Percentiles rank a stretch among this genome's conserved stretches.
Evolutionary conservation across 1,140 invertebrate species (phyloP).

Genomic region (Nasonia giraulti): DNA sequence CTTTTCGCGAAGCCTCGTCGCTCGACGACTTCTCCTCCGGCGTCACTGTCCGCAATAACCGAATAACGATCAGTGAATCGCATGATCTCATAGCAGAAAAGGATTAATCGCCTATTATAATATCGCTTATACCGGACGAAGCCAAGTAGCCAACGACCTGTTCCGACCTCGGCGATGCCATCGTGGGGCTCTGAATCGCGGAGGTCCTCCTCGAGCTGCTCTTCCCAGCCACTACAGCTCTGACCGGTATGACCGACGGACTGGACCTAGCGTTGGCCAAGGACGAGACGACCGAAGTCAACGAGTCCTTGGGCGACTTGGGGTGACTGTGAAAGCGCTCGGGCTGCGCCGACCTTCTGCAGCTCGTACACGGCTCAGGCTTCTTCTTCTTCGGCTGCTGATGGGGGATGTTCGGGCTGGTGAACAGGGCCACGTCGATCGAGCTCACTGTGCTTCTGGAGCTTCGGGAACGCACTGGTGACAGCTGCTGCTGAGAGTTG

Average conservation of each 20-base stretch:
- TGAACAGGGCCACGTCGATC: slow-evolving; percentile 15
- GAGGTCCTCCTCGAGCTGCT: neutral
- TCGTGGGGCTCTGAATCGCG: neutral
- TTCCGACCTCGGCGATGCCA: neutral
- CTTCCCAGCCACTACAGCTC: neutral
- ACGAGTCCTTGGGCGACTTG: too few species aligned
- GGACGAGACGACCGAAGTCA: too few species aligned
- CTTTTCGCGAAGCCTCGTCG: neutral
- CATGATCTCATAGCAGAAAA: too few species aligned
- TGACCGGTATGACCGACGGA: slow-evolving; percentile 19
- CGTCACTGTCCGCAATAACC: neutral
- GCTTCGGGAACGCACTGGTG: neutral
- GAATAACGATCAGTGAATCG: too few species aligned
- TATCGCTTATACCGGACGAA: neutral
- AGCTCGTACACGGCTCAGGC: slow-evolving; percentile 71
- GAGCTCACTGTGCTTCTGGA: neutral
- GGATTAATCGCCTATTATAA: too few species aligned
- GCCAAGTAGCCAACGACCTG: too few species aligned
- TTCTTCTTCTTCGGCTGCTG: neutral
- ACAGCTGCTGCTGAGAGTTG: neutral
- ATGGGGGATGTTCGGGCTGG: neutral
- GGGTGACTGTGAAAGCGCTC: slow-evolving; percentile 79
- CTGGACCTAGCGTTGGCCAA: neutral
- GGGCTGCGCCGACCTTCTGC: slow-evolving; percentile 75
- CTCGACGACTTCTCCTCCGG: neutral